Evolutionary conservation across 2,113 vertebrate genomes (phyloP).

Genomic region (Zosterops hypoxanthus): DNA sequence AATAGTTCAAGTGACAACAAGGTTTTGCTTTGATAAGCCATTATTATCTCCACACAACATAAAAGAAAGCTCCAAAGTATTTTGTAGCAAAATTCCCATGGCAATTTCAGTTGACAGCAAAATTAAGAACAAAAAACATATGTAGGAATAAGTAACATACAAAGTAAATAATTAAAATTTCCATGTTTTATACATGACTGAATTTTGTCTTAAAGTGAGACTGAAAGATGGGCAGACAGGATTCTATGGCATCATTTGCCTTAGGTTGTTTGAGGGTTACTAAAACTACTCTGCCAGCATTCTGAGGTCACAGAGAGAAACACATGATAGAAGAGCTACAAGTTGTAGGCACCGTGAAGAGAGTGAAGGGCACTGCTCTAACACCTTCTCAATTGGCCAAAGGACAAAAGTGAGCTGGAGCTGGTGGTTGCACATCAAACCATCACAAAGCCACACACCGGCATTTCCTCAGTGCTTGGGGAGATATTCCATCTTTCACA

Average conservation of each 20-base stretch:
- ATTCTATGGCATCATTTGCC: not conserved
- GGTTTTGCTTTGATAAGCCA: not conserved
- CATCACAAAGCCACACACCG: not conserved
- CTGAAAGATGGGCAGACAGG: not conserved
- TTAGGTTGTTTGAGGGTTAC: not conserved
- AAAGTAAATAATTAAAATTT: not conserved
- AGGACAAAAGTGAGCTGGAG: not conserved
- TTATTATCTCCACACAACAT: not conserved
- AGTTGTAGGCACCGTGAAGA: not conserved
- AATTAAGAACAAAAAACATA: not conserved
- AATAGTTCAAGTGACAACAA: not conserved
- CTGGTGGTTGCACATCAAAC: not conserved
- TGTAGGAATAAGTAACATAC: not conserved
- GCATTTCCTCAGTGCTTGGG: not conserved
- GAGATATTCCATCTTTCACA: not conserved
- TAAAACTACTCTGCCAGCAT: not conserved
- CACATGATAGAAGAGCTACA: accelerated
- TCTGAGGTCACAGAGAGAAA: not conserved
- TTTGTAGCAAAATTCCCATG: not conserved
- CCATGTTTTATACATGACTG: not conserved
- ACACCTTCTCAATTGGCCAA: not conserved
- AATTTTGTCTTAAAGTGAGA: not conserved
- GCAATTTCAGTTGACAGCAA: not conserved
- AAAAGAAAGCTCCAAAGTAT: not conserved
- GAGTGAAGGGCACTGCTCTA: not conserved